Evolutionary conservation across 2,888 invertebrate genomes (phyloP), one percentile per base, ranked within the genome.

Genomic region (Brachynemurus nebulosus): DNA sequence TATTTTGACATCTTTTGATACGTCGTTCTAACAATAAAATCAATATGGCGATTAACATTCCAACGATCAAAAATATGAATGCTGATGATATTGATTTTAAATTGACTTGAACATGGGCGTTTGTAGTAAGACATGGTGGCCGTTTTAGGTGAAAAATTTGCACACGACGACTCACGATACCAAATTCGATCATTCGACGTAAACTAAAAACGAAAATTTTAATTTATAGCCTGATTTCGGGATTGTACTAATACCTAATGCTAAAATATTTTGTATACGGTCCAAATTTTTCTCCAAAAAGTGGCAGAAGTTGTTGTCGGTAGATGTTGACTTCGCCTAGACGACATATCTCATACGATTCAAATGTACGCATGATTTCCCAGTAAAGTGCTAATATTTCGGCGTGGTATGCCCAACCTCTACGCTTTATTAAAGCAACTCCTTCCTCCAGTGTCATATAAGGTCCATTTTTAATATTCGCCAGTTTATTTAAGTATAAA

Each of bases 351-450:
- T 68, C 64, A 1, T 52, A 55, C 33, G 67, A 65, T 2, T 64
- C 61, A 47, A 71, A 71, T 0, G 62, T 65, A 44, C 54, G 58
- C 0, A 53, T 54, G 37, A 61, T 56, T 5, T 54, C 45, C 0
- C 56, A 58, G 47, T 71, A 68, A 0, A 69, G 70, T 2, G 56
- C 65, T 18, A 64, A 59, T 0, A 62, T 56, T 51, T 72, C 70
- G 0, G 67, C 65, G 45, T 72, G 71, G 47, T 66, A 74, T 0
- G 72, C 73, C 48, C 63, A 72, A 1, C 68, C 69, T 61, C 69
- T 70, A 2, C 52, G 48, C 50, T 64, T 65, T 0, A 71, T 55
- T 51, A 55, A 61, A 0, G 59, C 59, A 6, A 71, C 56, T 3
- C 70, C 70, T 23, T 59, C 59, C 16, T 50, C 50, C 19, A 52